These are phyloP conservation scores for Pelmatolapia mariae DNA, from an alignment of 2,113 vertebrate species.

Conservation along the genomic window DNA sequence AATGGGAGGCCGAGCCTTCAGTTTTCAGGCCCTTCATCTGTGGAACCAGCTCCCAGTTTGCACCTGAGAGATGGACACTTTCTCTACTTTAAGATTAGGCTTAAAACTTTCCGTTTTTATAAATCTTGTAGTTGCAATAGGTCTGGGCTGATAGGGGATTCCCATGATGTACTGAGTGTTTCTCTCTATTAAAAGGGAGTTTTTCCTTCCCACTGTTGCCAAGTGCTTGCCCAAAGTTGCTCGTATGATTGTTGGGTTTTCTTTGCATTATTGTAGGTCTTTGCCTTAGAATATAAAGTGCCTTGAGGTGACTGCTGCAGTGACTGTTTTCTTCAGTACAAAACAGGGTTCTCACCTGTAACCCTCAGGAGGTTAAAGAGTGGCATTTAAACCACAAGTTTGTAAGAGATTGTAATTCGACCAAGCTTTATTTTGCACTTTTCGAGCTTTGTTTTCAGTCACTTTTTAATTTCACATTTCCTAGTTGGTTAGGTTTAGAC, in stretches of 20 bases:
- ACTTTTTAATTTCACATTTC: neutral
- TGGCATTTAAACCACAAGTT: neutral
- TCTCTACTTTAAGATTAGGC: neutral
- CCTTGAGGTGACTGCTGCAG: neutral
- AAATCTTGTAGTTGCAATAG: neutral
- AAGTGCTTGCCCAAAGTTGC: neutral
- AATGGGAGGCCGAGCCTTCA: neutral
- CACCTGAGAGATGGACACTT: neutral
- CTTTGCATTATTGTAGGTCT: neutral
- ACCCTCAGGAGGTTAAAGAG: neutral
- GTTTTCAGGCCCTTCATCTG: neutral
- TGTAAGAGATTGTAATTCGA: neutral
- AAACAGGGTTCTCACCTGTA: neutral
- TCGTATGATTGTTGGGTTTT: neutral
- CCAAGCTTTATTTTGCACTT: neutral
- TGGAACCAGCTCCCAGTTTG: neutral
- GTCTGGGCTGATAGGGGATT: rapidly evolving
- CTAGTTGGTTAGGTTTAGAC: neutral
- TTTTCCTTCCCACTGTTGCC: neutral
- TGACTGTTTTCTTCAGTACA: neutral
- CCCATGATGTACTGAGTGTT: neutral
- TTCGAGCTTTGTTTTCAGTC: neutral
- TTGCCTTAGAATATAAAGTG: neutral
- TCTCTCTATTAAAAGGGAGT: neutral
- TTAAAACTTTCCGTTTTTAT: neutral